These are phyloP conservation scores for Chloroclysta siterata DNA, from an alignment of 2,888 invertebrate species.

Conservation along the genomic window DNA sequence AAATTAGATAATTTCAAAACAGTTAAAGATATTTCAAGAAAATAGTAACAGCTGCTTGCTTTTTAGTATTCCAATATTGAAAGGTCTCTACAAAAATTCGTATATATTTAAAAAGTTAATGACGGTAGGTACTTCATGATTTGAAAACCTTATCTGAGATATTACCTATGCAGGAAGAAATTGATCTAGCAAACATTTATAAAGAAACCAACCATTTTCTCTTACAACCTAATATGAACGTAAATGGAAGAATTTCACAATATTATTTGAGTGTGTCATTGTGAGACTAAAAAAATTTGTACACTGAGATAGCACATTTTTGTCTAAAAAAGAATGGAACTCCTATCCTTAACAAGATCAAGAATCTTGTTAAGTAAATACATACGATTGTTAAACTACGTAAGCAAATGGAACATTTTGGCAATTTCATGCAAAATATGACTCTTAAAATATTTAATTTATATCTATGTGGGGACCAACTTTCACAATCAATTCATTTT, in stretches of 20 bases:
- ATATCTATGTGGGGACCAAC: conserved; percentile 50
- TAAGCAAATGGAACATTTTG: conserved; percentile 37
- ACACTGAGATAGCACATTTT: conserved; percentile 47
- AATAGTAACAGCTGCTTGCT: no score
- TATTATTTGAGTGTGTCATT: conserved; percentile 6
- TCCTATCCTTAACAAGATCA: background rate
- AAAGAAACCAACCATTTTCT: conserved; percentile 45
- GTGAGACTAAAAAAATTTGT: conserved; percentile 58
- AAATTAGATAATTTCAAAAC: no score
- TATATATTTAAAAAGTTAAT: no score
- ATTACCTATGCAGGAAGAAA: no score
- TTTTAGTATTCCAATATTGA: no score
- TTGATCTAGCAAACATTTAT: background rate
- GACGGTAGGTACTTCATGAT: no score
- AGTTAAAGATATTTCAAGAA: no score
- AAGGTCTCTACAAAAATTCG: no score
- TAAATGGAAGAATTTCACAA: conserved; percentile 66
- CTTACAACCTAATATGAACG: conserved; percentile 66
- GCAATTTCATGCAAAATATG: conserved; percentile 42
- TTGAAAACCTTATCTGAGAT: no score
- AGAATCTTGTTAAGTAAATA: no score
- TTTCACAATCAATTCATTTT: conserved; percentile 56
- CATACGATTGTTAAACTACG: conserved; percentile 4
- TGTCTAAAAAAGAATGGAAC: background rate
- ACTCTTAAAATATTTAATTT: conserved; percentile 41